Evolutionary conservation across 2,797 vertebrate species (phyloP).

Genomic region (Valencia hispanica): DNA sequence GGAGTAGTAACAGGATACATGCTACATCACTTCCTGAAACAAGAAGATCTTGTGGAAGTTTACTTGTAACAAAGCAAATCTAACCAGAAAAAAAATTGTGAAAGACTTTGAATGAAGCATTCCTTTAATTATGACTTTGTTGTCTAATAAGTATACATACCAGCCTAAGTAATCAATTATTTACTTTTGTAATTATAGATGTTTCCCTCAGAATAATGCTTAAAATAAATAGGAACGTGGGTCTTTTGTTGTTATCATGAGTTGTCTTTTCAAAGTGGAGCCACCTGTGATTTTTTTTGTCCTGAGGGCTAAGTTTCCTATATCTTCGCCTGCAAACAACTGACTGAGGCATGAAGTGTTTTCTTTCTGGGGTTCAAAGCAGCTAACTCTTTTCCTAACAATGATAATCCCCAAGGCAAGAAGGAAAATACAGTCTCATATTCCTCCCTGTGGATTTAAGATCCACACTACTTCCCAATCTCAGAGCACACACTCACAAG

Average conservation of each 20-base stretch:
- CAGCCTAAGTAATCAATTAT: background rate
- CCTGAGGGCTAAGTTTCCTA: conserved; percentile 50
- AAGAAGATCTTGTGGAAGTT: conserved; percentile 54
- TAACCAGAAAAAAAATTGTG: background rate
- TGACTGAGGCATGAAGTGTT: conserved; percentile 27
- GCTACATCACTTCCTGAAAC: conserved; percentile 48
- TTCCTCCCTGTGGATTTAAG: conserved; percentile 43
- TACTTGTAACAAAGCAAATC: conserved; percentile 12
- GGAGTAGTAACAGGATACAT: conserved; percentile 67
- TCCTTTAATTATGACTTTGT: conserved; percentile 23
- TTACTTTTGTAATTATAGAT: background rate
- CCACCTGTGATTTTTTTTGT: conserved; percentile 43
- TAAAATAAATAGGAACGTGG: conserved; percentile 2
- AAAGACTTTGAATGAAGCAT: background rate
- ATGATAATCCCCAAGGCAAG: conserved; percentile 50
- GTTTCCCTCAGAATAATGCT: conserved; percentile 7
- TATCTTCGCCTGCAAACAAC: conserved; percentile 31
- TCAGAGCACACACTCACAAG: conserved; percentile 2
- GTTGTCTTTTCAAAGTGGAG: conserved; percentile 49
- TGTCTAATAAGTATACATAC: conserved; percentile 19
- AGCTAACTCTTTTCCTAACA: conserved; percentile 62
- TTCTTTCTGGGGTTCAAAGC: conserved; percentile 51
- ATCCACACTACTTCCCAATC: conserved; percentile 20
- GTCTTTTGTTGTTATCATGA: conserved; percentile 23
- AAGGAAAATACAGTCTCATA: conserved; percentile 46